These are phyloP conservation scores for Zhengitettix transpicula DNA, from an alignment of 2,888 invertebrate species.

Conservation along the genomic window DNA sequence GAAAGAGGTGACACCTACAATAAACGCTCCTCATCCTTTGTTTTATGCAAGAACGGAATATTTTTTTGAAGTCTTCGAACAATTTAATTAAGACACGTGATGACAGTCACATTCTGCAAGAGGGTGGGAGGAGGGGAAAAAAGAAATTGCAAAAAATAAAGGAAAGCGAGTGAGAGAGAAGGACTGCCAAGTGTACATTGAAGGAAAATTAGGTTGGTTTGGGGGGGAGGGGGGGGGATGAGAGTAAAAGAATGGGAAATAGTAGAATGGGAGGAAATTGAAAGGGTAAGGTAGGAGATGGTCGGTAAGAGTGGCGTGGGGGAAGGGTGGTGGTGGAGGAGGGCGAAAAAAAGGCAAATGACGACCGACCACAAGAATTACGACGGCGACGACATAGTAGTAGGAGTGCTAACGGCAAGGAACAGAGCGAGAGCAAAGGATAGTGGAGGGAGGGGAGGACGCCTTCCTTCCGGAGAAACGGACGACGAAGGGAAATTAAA, in stretches of 20 bases:
- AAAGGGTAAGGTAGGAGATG: background rate
- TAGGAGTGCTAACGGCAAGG: no score
- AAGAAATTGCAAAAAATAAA: no score
- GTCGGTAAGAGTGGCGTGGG: background rate
- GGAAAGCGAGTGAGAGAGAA: background rate
- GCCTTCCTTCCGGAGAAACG: no score
- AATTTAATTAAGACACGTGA: background rate
- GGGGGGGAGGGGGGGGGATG: background rate
- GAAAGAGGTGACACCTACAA: background rate
- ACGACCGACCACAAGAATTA: background rate
- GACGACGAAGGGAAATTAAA: no score
- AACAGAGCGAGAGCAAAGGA: no score
- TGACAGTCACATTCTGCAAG: background rate
- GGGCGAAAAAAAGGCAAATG: background rate
- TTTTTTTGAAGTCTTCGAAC: background rate
- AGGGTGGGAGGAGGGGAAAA: background rate
- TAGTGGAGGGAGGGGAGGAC: no score
- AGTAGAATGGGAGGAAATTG: background rate
- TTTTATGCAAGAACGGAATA: background rate
- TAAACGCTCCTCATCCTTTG: background rate
- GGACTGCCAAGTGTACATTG: background rate
- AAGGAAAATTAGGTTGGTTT: background rate
- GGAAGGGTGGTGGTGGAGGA: background rate
- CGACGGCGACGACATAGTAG: background rate
- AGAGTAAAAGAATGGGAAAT: background rate